These are phyloP conservation scores for Diplolepis rosae DNA, from an alignment of 2,888 invertebrate species.

Conservation along the genomic window DNA sequence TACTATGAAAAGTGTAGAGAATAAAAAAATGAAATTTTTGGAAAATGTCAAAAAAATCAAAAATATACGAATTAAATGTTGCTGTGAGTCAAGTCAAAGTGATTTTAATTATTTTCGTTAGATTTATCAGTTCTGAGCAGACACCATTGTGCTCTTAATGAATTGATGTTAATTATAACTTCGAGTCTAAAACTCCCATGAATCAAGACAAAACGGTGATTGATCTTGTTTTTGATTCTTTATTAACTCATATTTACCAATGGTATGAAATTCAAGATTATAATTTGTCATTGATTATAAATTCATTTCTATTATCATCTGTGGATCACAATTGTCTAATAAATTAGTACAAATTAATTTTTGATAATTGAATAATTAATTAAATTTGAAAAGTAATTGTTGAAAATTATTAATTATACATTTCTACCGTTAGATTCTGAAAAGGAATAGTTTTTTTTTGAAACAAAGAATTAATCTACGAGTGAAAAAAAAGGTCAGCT, in stretches of 20 bases:
- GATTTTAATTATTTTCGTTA: background rate
- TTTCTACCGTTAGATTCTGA: background rate
- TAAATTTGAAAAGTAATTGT: background rate
- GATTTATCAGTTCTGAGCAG: background rate
- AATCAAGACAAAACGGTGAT: background rate
- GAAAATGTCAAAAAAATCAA: too few relatives aligned
- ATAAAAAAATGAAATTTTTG: too few relatives aligned
- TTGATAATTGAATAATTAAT: background rate
- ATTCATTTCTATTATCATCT: too few relatives aligned
- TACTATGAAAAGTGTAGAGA: too few relatives aligned
- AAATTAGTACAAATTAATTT: too few relatives aligned
- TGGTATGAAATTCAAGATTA: too few relatives aligned
- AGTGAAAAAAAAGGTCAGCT: conserved; percentile 35
- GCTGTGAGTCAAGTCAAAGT: background rate
- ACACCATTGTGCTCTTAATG: conserved; percentile 10
- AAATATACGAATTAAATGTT: too few relatives aligned
- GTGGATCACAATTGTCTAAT: too few relatives aligned
- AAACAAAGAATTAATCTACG: conserved; percentile 17
- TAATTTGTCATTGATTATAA: too few relatives aligned
- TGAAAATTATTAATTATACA: background rate
- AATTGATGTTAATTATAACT: conserved; percentile 17
- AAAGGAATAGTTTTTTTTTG: background rate
- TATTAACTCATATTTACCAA: background rate
- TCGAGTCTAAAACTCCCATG: background rate
- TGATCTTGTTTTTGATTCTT: background rate